Percentiles rank a stretch among this genome's conserved stretches.
phyloP scores from a whole-genome alignment of 2,113 vertebrate genomes.

The Chaenogobius annularis region DNA sequence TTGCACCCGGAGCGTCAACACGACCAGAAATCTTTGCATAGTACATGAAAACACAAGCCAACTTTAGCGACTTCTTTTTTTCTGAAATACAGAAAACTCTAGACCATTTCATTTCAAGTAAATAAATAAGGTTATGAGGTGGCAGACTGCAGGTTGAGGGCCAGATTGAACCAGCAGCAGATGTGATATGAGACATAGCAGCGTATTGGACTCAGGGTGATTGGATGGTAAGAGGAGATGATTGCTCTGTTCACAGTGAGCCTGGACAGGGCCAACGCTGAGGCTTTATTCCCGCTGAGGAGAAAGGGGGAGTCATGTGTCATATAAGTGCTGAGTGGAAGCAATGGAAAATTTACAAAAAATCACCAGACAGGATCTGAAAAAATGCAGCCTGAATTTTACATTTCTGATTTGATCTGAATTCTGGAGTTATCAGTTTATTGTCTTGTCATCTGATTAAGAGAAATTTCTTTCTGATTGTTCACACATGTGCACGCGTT shows the following conservation, averaged over 20 bases:
- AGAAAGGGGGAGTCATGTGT: conserved; percentile 3
- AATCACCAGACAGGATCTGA: neutral
- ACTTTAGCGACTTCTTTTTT: conserved; percentile 14
- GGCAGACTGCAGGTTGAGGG: conserved; percentile 33
- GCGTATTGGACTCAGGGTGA: conserved; percentile 60
- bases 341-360: neutral
- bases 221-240: conserved; percentile 53
- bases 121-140: conserved; percentile 18
- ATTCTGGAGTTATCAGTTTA: no score
- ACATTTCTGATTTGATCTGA: neutral
- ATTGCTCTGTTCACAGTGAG: conserved; percentile 49
- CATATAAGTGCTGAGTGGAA: neutral
- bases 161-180: conserved; percentile 52
- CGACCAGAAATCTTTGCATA: conserved; percentile 15
- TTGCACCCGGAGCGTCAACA: conserved; percentile 23
- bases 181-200: conserved; percentile 60
- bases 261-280: neutral
- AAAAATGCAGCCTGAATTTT: neutral
- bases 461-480: no score
- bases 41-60: conserved; percentile 16
- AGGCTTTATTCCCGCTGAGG: conserved; percentile 36
- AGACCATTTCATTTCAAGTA: neutral
- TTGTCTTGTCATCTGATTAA: no score
- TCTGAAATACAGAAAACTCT: neutral
- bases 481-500: no score